These are phyloP conservation scores for Vireo altiloquus DNA, from an alignment of 2,113 vertebrate species.

Conservation along the genomic window DNA sequence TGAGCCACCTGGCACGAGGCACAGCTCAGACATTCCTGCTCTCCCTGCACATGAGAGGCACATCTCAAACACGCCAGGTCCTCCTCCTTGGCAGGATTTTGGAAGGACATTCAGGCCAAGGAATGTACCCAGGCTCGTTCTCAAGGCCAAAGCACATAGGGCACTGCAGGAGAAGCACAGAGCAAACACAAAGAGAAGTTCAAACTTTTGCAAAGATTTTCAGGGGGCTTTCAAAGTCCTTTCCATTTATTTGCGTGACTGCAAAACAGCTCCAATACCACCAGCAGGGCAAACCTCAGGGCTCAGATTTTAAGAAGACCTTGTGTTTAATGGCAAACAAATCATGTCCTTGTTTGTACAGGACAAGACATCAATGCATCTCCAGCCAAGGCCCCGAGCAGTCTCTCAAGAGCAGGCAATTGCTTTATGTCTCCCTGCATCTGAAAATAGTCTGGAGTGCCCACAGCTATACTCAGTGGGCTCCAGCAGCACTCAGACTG, in stretches of 20 bases:
- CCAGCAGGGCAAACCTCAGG: neutral
- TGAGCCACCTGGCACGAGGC: rapidly evolving
- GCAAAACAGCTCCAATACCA: neutral
- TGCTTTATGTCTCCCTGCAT: neutral
- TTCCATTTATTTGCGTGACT: neutral
- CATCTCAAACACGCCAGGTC: neutral
- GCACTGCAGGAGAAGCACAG: neutral
- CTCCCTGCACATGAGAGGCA: neutral
- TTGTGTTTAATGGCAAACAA: neutral
- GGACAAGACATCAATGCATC: neutral
- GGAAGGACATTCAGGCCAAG: neutral
- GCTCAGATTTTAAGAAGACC: neutral
- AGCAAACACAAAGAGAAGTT: neutral
- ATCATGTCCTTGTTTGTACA: neutral
- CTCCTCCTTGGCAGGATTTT: rapidly evolving
- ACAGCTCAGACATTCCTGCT: rapidly evolving
- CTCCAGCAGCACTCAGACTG: neutral
- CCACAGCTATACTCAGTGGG: neutral
- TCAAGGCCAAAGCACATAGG: neutral
- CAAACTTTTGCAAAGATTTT: neutral
- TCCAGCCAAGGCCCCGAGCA: neutral
- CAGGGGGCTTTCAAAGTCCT: neutral
- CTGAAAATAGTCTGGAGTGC: constrained; percentile 14
- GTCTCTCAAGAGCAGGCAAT: neutral
- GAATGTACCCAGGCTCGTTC: neutral